A percentile compares a stretch with the other conserved stretches of the same genome.
phyloP scores from a whole-genome alignment of 2,888 invertebrate genomes.

The Rhyacophila evoluta region DNA sequence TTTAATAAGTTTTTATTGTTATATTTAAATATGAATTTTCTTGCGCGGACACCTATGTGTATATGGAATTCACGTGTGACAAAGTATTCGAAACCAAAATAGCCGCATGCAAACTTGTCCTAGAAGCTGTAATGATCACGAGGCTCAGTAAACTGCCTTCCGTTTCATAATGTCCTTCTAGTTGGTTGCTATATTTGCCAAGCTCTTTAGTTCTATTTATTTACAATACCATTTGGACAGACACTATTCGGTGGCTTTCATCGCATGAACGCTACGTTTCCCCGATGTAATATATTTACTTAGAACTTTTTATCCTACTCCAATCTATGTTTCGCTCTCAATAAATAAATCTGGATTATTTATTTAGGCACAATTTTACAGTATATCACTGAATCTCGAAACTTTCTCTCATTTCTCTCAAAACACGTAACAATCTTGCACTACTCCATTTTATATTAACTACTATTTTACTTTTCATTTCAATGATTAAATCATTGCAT shows the following conservation, averaged over 20 bases:
- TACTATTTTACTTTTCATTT: no score
- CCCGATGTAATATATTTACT: background rate
- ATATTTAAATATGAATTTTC: no score
- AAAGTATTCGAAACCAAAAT: constrained; percentile 18
- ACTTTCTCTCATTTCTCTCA: no score
- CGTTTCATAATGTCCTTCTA: constrained; percentile 23
- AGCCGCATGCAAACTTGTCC: background rate
- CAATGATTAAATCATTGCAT: no score
- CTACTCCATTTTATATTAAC: no score
- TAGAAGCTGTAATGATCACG: constrained; percentile 22
- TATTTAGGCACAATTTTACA: background rate
- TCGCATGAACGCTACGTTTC: background rate
- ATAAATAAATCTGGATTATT: constrained; percentile 7
- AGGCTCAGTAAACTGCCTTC: constrained; percentile 26
- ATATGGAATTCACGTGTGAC: no score
- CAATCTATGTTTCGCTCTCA: background rate
- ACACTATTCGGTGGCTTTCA: background rate
- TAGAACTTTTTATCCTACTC: background rate
- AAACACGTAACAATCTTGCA: no score
- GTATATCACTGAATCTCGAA: no score
- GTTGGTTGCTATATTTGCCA: constrained; percentile 18
- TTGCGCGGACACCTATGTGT: no score
- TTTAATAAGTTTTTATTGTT: no score
- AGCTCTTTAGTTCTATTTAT: constrained; percentile 6
- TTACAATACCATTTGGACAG: constrained; percentile 16